These are phyloP conservation scores for Melanchra persicariae DNA, from an alignment of 2,888 invertebrate genomes.

Conservation along the genomic window DNA sequence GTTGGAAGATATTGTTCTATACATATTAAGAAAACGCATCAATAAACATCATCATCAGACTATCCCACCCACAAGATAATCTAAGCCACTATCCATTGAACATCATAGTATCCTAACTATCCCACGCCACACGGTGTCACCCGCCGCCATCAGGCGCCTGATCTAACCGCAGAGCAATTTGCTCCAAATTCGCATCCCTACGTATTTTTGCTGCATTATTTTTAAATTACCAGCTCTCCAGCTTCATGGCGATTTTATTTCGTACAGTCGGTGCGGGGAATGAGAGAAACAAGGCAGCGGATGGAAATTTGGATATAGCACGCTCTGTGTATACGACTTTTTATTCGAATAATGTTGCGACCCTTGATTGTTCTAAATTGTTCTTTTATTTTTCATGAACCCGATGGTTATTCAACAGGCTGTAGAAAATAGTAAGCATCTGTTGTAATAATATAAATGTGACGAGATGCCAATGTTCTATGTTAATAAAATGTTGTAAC, in stretches of 20 bases:
- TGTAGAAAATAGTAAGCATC: no score
- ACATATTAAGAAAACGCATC: neutral
- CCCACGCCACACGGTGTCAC: constrained; percentile 10
- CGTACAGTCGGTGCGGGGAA: constrained; percentile 83
- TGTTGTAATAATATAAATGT: neutral
- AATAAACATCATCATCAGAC: constrained; percentile 3
- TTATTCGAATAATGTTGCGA: constrained; percentile 66
- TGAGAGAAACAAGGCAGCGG: constrained; percentile 85
- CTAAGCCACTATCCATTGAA: constrained; percentile 16
- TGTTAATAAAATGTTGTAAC: no score
- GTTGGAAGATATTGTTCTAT: neutral
- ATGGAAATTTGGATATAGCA: constrained; percentile 79
- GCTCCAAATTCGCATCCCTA: constrained; percentile 81
- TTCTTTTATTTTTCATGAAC: constrained; percentile 29
- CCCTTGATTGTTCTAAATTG: constrained; percentile 70
- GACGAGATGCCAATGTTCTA: neutral
- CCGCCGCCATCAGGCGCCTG: constrained; percentile 72
- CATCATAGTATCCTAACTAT: constrained; percentile 36
- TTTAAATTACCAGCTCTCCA: constrained; percentile 86
- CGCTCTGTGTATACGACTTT: constrained; percentile 63
- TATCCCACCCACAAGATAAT: constrained; percentile 13
- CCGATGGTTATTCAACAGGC: constrained; percentile 16
- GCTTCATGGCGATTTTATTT: constrained; percentile 89
- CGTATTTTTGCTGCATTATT: constrained; percentile 87
- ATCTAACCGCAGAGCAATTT: constrained; percentile 79